A percentile compares a stretch with the other conserved stretches of the same genome.
Conservation (phyloP, 2,797 vertebrate species). For the Microcaecilia unicolor region DNA sequence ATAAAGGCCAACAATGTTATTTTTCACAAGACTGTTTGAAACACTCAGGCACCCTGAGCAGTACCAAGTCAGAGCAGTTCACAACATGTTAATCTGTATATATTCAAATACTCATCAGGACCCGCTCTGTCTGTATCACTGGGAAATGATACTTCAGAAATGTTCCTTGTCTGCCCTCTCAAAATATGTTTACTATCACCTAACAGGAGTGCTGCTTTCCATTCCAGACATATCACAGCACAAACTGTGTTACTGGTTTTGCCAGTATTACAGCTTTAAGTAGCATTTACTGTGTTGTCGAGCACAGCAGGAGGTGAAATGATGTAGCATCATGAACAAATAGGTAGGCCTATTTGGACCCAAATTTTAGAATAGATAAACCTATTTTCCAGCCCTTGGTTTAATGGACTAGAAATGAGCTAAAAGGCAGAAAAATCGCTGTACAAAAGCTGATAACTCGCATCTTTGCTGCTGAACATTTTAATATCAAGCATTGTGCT, state of each 20-base stretch:
- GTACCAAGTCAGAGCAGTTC: too few species aligned
- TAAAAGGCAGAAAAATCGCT: constrained; percentile 34
- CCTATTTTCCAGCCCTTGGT: constrained; percentile 38
- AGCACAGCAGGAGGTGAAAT: constrained; percentile 51
- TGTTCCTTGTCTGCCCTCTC: constrained; percentile 30
- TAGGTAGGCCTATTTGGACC: constrained; percentile 44
- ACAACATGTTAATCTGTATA: too few species aligned
- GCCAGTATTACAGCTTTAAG: constrained; percentile 46
- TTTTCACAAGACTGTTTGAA: too few species aligned
- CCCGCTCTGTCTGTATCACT: too few species aligned
- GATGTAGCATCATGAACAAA: constrained; percentile 50
- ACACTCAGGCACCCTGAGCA: too few species aligned
- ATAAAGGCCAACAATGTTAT: constrained; percentile 17
- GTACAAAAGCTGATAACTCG: constrained; percentile 18
- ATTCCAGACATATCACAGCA: constrained; percentile 20
- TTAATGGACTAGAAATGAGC: constrained; percentile 49
- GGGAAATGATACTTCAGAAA: constrained; percentile 26
- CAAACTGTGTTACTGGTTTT: constrained; percentile 29
- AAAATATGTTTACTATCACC: constrained; percentile 18
- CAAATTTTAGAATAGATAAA: constrained; percentile 48
- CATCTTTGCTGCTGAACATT: constrained; percentile 23
- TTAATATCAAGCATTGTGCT: constrained; percentile 9
- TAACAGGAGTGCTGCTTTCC: not conserved
- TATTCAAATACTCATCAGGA: too few species aligned
- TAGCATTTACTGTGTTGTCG: constrained; percentile 46